Base-by-base conservation (phyloP, 1,140 invertebrate species). In the Drosophila navojoa region DNA sequence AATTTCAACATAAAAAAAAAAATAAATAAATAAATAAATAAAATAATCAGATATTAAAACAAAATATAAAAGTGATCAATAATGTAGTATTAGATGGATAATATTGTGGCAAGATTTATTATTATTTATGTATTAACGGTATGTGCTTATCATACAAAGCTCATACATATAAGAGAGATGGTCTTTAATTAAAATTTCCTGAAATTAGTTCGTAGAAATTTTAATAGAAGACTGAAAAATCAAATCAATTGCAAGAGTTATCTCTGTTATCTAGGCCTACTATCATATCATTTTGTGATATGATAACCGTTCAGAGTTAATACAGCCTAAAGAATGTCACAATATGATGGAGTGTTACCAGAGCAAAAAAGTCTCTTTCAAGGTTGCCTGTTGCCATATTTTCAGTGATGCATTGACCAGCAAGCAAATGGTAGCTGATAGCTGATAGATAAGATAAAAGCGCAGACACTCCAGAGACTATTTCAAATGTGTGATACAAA, bases 401-500 rank as follows among this genome's bases (percentile, higher is more conserved):
- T 22, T 16, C 42, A 49, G 35, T 61, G 59, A 61, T 49, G 45
- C 13, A 49, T 61, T 19, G 44, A 10, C 27, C 62, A 44, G 19
- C 53, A n/a, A n/a, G n/a, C n/a, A 58, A 64, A 35, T 57, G 25
- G 35, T 15, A 13, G 32, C 69, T 71, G 53, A 66, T 71, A 58
- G 35, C 35, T 44, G 13, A 5, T 16, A 67, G 53, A 47, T 70
- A 40, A 60, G 70, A 72, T 72, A 72, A 47, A n/a, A 44, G 25
- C 45, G 15, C 32, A 29, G 54, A 25, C 57, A 5, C 25, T 38
- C 44, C 5, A 57, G 58, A 62, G 42, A 16, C 45, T 44, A 13
- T 50, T 47, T 57, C 45, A 57, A 71, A 55, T 49, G 50, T 52
- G 13, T 54, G 59, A 64, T 71, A 71, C 58, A 58, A 57, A 57